phyloP scores from a whole-genome alignment of 2,888 invertebrate species.

The Ectemnius cavifrons region DNA sequence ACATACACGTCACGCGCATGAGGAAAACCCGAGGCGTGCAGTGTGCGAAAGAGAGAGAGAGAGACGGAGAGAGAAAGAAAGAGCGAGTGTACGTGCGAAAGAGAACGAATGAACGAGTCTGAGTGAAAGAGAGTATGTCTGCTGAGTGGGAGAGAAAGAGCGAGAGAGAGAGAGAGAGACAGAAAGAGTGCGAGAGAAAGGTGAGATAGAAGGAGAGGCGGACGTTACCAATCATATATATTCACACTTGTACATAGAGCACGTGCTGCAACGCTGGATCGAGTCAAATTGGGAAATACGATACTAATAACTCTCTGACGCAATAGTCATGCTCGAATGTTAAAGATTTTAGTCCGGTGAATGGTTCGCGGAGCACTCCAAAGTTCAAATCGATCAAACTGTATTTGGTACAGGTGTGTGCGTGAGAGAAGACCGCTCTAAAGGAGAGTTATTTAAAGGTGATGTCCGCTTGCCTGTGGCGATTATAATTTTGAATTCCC shows the following conservation, averaged over 20 bases:
- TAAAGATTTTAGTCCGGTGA: no score
- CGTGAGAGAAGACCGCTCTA: no score
- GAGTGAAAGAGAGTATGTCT: not conserved
- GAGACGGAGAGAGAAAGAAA: slow-evolving; percentile 4
- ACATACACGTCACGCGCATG: slow-evolving; percentile 38
- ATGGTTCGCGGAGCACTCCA: no score
- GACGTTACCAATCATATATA: slow-evolving; percentile 12
- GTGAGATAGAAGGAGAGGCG: slow-evolving; percentile 12
- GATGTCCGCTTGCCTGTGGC: no score
- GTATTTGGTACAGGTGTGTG: no score
- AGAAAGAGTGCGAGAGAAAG: slow-evolving; percentile 10
- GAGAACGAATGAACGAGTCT: not conserved
- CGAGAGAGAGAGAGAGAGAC: slow-evolving; percentile 2
- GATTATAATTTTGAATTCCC: not conserved
- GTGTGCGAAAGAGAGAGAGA: slow-evolving; percentile 46
- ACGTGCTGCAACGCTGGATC: not conserved
- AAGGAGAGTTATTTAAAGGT: no score
- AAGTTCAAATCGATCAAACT: no score
- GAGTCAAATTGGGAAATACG: no score
- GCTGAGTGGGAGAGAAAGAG: not conserved
- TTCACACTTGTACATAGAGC: slow-evolving; percentile 44
- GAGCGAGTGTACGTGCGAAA: slow-evolving; percentile 2
- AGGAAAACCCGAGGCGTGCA: slow-evolving; percentile 55
- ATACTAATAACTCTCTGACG: no score
- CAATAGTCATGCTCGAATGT: no score